Evolutionary conservation across 2,888 invertebrate species (phyloP), one percentile per base, ranked within the genome.

Genomic region (Tenthredo notha): DNA sequence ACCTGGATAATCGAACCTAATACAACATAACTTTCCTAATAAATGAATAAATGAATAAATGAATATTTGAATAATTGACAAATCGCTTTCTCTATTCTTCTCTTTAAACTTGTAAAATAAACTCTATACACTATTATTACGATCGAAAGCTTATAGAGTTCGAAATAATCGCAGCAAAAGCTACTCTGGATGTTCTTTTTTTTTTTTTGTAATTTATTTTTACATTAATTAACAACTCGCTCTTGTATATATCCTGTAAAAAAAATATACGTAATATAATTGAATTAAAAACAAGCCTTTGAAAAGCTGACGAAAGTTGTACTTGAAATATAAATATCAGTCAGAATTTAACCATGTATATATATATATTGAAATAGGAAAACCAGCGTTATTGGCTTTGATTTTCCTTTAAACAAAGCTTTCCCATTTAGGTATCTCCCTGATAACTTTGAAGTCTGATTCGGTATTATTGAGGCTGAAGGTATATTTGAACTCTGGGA

Each of bases 381-480:
- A n/a, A 54, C 7, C 2, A n/a, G 6, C n/a, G n/a, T 7, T 18
- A 54, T 54, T n/a, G 7, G 7, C n/a, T 54, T n/a, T 54, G 54
- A 54, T 54, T 54, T n/a, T 54, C 18, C n/a, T 7, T 7, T n/a
- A 54, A 54, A 54, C 54, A 54, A 54, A 54, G 54, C n/a, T 7
- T 54, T 7, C n/a, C 9, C n/a, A n/a, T 33, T 37, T n/a, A 37
- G 37, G 37, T 37, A 37, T 72, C n/a, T 7, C 40, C 5, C n/a
- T 72, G 18, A n/a, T 72, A 72, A 72, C 18, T 72, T 72, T 72
- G 37, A 40, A n/a, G 3, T 70, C 33, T 37, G 70, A 72, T 72
- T 72, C n/a, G n/a, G n/a, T 40, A 40, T n/a, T 9, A 37, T 72
- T 37, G 25, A 61, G 61, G 70, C 9, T 72, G 40, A 72, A 6